Conservation (phyloP, 2,113 vertebrate species). For the Ariopsis seemanni region DNA sequence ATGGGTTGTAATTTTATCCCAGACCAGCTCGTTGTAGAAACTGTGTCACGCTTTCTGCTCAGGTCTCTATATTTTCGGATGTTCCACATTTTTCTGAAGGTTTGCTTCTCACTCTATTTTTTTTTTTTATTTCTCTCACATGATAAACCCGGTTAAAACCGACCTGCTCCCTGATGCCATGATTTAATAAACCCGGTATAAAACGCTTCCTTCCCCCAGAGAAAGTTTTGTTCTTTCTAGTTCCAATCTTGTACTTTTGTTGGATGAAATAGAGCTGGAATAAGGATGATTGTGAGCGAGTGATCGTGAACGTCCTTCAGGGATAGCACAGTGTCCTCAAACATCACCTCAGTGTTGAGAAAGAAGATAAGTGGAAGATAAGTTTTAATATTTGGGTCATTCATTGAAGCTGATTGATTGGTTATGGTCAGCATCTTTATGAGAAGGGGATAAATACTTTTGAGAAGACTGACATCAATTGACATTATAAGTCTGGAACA, state of each 20-base stretch:
- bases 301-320: constrained; percentile 35
- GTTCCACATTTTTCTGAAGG: constrained; percentile 2
- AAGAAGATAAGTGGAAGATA: neutral
- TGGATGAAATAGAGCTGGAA: constrained; percentile 35
- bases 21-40: constrained; percentile 7
- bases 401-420: neutral
- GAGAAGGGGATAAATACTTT: neutral
- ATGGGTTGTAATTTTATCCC: constrained; percentile 36
- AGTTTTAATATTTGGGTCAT: neutral
- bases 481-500: neutral
- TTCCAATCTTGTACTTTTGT: neutral
- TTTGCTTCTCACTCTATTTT: neutral
- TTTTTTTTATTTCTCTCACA: neutral
- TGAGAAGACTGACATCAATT: neutral
- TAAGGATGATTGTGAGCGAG: constrained; percentile 27
- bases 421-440: neutral
- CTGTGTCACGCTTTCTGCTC: constrained; percentile 13
- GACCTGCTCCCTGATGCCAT: neutral
- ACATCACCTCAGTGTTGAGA: neutral
- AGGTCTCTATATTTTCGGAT: constrained; percentile 13
- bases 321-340: neutral
- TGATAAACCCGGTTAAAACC: constrained; percentile 6
- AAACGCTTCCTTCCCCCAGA: neutral
- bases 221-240: constrained; percentile 5
- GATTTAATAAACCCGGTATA: constrained; percentile 23